phyloP scores from a whole-genome alignment of 1,140 invertebrate genomes.

The Lucilia sericata region DNA sequence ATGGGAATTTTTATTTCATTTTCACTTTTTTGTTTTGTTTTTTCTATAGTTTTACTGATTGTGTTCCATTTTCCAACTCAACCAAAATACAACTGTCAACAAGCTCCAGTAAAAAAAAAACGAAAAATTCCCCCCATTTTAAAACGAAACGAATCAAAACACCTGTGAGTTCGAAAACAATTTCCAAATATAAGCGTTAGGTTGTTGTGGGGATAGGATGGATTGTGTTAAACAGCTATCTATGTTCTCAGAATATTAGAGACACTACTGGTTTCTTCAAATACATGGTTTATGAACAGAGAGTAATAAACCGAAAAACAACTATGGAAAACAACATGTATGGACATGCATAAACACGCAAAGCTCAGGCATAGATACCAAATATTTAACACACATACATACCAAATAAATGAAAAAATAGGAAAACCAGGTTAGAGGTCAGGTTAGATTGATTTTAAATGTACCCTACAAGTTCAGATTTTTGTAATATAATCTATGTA shows the following conservation, averaged over 20 bases:
- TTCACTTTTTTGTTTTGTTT: neutral
- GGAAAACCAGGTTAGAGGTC: too few relatives aligned
- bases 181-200: neutral
- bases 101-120: neutral
- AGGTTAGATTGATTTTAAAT: too few relatives aligned
- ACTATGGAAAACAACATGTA: conserved; percentile 38
- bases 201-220: neutral
- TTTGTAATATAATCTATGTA: too few relatives aligned
- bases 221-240: neutral
- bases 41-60: neutral
- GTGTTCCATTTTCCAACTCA: neutral
- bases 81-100: neutral
- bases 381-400: neutral
- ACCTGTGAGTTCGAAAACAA: conserved; percentile 8
- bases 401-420: too few relatives aligned
- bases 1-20: neutral
- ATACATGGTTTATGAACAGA: neutral
- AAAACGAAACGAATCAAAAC: conserved; percentile 42
- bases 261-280: neutral
- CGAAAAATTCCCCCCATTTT: too few relatives aligned
- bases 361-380: conserved; percentile 26
- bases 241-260: neutral
- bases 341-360: conserved; percentile 12
- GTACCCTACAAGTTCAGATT: too few relatives aligned
- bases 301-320: conserved; percentile 18